Evolutionary conservation across 2,888 invertebrate genomes (phyloP).

Genomic region (Drosophila lacicola): DNA sequence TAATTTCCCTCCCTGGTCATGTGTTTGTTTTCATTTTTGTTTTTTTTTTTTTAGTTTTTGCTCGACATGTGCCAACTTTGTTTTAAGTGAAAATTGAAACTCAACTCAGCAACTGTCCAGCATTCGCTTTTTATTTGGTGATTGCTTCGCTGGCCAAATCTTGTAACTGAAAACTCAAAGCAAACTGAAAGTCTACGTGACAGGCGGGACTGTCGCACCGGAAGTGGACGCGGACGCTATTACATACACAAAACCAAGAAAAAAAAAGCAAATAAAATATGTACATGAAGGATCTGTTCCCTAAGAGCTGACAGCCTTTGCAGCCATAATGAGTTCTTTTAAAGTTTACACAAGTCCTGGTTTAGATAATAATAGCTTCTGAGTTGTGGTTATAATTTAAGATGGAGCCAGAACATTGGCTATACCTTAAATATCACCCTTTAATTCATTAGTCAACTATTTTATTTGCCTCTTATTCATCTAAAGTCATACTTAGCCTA

Average conservation of each 20-base stretch:
- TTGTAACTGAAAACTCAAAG: conserved; percentile 76
- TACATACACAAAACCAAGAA: background rate
- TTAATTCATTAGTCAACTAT: no score
- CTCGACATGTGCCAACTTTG: conserved; percentile 70
- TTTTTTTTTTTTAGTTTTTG: conserved; percentile 16
- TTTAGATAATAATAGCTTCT: background rate
- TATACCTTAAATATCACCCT: no score
- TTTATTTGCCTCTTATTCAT: no score
- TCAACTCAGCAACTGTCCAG: conserved; percentile 77
- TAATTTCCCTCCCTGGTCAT: conserved; percentile 18
- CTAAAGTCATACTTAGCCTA: no score
- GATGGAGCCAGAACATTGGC: no score
- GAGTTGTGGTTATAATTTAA: background rate
- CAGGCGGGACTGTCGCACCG: conserved; percentile 39
- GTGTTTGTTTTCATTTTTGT: conserved; percentile 12
- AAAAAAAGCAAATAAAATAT: background rate
- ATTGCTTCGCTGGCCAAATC: conserved; percentile 64
- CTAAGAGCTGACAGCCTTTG: background rate
- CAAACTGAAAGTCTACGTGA: conserved; percentile 70
- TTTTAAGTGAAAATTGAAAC: conserved; percentile 79
- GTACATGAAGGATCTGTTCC: background rate
- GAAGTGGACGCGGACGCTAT: conserved; percentile 20
- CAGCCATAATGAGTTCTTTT: background rate
- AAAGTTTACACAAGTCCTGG: background rate
- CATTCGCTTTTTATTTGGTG: conserved; percentile 67